Conservation (phyloP, 2,113 vertebrate species). For the Sander lucioperca region DNA sequence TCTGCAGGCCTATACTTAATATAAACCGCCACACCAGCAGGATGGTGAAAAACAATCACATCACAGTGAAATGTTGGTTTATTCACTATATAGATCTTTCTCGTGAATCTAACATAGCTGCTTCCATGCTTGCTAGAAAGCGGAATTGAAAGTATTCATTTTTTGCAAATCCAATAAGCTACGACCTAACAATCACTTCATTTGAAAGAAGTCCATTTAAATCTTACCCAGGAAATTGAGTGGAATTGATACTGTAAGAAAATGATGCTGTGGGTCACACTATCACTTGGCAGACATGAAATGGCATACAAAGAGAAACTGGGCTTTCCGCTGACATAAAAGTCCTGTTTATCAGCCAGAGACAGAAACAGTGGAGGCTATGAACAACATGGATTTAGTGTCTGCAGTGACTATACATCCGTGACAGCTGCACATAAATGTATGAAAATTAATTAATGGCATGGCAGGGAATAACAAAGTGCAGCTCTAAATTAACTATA, state of each 20-base stretch:
- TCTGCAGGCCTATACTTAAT: not conserved
- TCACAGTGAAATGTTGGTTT: not conserved
- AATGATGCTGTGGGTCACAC: not conserved
- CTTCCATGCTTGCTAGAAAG: not conserved
- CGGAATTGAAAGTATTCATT: not conserved
- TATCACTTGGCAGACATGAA: not conserved
- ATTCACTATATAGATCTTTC: not conserved
- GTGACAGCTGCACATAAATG: constrained; percentile 35
- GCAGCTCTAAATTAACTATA: constrained; percentile 50
- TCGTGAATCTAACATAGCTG: not conserved
- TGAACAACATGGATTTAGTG: constrained; percentile 32
- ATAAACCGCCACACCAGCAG: not conserved
- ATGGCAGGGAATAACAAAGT: constrained; percentile 24
- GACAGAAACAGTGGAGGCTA: constrained; percentile 36
- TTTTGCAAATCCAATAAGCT: not conserved
- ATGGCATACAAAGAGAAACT: not conserved
- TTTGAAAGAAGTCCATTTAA: not conserved
- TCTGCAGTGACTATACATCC: constrained; percentile 20
- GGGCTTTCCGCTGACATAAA: constrained; percentile 5
- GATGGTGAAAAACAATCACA: not conserved
- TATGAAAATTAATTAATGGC: constrained; percentile 54
- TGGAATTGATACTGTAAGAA: not conserved
- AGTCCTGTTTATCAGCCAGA: constrained; percentile 38
- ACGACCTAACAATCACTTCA: not conserved
- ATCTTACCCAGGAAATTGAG: not conserved